A percentile compares a stretch with the other conserved stretches of the same genome.
Evolutionary conservation across 2,888 invertebrate genomes (phyloP).

Genomic region (Boloria euphrosyne): DNA sequence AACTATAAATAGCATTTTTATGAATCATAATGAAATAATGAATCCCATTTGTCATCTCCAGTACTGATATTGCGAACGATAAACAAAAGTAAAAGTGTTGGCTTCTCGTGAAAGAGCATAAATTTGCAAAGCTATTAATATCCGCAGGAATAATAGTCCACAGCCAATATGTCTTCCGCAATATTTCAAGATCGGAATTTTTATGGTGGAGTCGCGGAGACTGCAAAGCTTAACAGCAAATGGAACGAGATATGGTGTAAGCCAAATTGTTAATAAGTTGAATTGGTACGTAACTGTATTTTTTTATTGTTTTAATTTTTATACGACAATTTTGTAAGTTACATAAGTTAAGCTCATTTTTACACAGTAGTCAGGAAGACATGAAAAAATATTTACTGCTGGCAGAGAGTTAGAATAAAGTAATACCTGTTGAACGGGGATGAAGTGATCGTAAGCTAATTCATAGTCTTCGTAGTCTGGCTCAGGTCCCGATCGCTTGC

Average conservation of each 20-base stretch:
- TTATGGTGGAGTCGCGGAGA: neutral
- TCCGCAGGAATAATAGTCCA: slow-evolving; percentile 10
- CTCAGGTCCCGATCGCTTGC: slow-evolving; percentile 79
- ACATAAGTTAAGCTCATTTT: too few relatives aligned
- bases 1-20: too few relatives aligned
- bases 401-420: too few relatives aligned
- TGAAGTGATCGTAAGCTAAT: slow-evolving; percentile 59
- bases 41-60: neutral
- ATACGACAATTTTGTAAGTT: too few relatives aligned
- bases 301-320: too few relatives aligned
- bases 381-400: too few relatives aligned
- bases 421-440: slow-evolving; percentile 63
- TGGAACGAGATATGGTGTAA: neutral
- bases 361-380: too few relatives aligned
- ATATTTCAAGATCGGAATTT: slow-evolving; percentile 17
- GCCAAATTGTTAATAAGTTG: too few relatives aligned
- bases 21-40: too few relatives aligned
- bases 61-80: neutral
- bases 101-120: neutral
- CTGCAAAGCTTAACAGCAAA: neutral
- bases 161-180: slow-evolving; percentile 21
- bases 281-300: too few relatives aligned
- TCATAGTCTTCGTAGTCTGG: slow-evolving; percentile 73
- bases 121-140: slow-evolving; percentile 13
- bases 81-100: neutral